Evolutionary conservation across 2,888 invertebrate species (phyloP).

Genomic region (Tetramorium bicarinatum): DNA sequence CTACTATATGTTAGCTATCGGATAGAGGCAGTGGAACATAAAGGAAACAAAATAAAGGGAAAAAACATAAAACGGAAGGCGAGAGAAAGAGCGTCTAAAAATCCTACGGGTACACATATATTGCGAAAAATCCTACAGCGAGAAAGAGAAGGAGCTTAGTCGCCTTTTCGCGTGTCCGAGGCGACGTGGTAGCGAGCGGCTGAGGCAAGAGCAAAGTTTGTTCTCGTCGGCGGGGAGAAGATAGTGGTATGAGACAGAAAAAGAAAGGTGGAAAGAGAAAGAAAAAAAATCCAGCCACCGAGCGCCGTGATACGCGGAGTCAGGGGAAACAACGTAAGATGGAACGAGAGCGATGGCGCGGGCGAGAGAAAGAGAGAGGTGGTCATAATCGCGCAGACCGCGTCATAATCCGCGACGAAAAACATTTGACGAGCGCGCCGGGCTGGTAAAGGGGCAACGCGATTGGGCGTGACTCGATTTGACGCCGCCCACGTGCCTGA

Average conservation of each 20-base stretch:
- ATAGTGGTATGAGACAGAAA: conserved; percentile 44
- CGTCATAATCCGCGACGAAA: conserved; percentile 86
- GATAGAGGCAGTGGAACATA: conserved; percentile 50
- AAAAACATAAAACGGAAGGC: conserved; percentile 24
- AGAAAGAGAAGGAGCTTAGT: conserved; percentile 61
- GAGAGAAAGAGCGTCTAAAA: conserved; percentile 40
- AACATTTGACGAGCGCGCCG: conserved; percentile 85
- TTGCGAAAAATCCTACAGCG: conserved; percentile 35
- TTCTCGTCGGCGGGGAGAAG: conserved; percentile 64
- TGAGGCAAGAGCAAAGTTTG: conserved; percentile 74
- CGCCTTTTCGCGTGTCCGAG: conserved; percentile 63
- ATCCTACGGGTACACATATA: conserved; percentile 23
- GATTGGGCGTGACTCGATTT: conserved; percentile 76
- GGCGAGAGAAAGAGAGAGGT: conserved; percentile 74
- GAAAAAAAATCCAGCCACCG: conserved; percentile 66
- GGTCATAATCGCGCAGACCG: conserved; percentile 86
- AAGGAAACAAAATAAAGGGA: conserved; percentile 40
- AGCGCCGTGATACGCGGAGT: conserved; percentile 64
- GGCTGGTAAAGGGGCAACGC: conserved; percentile 83
- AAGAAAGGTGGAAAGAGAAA: conserved; percentile 33
- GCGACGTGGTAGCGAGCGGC: conserved; percentile 69
- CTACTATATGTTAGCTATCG: conserved; percentile 56
- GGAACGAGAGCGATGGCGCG: conserved; percentile 57
- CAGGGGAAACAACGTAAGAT: conserved; percentile 43
- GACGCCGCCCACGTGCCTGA: conserved; percentile 76